Conservation (phyloP, 2,797 vertebrate species). For the Hipposideros larvatus region DNA sequence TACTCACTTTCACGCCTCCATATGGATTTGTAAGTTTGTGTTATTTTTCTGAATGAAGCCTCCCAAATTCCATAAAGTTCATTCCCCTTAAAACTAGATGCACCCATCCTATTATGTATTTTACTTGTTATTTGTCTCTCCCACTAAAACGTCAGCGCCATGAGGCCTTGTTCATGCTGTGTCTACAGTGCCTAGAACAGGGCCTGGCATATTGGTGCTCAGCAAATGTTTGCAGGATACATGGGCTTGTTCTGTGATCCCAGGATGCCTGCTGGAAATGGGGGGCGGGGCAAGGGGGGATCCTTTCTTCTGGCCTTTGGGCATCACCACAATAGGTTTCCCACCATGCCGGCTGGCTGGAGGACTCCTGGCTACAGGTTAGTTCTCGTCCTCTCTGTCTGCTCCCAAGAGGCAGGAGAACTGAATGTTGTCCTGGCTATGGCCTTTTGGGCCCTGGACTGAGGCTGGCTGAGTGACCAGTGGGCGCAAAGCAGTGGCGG, state of each 20-base stretch:
- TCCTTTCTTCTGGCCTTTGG: not conserved
- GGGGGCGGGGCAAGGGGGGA: not conserved
- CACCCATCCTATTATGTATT: not conserved
- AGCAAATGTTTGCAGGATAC: not conserved
- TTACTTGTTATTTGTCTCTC: not conserved
- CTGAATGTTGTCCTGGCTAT: not conserved
- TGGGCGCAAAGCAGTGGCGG: not conserved
- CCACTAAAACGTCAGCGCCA: not conserved
- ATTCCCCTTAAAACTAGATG: not conserved
- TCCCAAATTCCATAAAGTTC: not conserved
- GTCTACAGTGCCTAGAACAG: not conserved
- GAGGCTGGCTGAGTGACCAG: not conserved
- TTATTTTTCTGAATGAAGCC: not conserved
- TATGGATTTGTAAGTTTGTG: not conserved
- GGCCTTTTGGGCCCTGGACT: not conserved
- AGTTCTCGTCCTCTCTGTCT: not conserved
- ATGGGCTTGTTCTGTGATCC: not conserved
- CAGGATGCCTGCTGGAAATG: not conserved
- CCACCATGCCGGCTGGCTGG: rapidly evolving
- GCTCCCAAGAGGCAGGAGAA: not conserved
- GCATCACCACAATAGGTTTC: not conserved
- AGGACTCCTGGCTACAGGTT: not conserved
- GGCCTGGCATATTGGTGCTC: not conserved
- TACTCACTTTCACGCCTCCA: not conserved
- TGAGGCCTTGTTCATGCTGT: not conserved